A percentile compares a stretch with the other conserved stretches of the same genome.
These are phyloP conservation scores for Argyrosomus regius DNA, from an alignment of 2,797 vertebrate species.

Conservation along the genomic window DNA sequence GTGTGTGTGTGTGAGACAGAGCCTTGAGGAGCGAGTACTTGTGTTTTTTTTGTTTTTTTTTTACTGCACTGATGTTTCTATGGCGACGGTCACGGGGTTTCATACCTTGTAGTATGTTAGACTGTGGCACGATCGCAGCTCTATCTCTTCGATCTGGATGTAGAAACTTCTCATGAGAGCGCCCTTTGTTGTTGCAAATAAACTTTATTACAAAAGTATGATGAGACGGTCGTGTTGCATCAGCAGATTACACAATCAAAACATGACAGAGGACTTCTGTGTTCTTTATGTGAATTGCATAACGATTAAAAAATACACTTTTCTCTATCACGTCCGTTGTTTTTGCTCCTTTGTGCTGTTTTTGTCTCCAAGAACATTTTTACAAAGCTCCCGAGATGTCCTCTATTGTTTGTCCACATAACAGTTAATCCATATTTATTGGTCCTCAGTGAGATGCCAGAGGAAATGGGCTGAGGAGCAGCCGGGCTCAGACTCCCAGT, in stretches of 20 bases:
- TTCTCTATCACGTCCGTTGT: background rate
- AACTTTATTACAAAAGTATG: constrained; percentile 35
- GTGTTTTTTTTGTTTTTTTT: background rate
- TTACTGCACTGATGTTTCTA: constrained; percentile 44
- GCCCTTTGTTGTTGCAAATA: constrained; percentile 25
- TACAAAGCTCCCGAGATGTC: background rate
- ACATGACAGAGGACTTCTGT: background rate
- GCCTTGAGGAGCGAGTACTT: constrained; percentile 9
- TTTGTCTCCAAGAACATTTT: constrained; percentile 16
- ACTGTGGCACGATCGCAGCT: background rate
- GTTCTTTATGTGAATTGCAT: background rate
- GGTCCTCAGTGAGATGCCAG: background rate
- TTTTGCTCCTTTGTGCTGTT: background rate
- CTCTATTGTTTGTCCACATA: background rate
- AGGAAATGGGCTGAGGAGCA: constrained; percentile 37
- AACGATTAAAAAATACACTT: constrained; percentile 13
- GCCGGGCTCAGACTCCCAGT: constrained; percentile 12
- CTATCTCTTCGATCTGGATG: constrained; percentile 14
- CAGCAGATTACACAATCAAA: constrained; percentile 21
- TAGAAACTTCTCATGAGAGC: constrained; percentile 13
- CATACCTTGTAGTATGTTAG: background rate
- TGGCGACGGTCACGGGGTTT: constrained; percentile 20
- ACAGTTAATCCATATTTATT: constrained; percentile 28
- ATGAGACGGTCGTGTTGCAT: constrained; percentile 18
- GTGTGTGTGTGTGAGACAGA: background rate